These are phyloP conservation scores for Oceanodroma tethys DNA, from an alignment of 2,113 vertebrate genomes.

Conservation along the genomic window DNA sequence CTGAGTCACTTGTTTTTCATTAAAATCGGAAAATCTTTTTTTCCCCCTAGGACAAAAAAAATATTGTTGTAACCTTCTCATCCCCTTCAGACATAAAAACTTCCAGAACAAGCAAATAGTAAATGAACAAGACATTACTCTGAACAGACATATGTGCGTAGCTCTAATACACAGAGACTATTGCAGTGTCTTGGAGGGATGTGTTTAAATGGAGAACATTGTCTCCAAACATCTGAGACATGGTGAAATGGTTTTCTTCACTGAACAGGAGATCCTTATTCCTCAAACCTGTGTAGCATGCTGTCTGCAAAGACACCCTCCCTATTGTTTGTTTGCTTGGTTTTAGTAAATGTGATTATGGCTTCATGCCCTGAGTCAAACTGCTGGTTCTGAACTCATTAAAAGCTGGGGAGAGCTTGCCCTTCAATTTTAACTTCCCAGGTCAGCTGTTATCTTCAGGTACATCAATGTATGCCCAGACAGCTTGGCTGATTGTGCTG, in stretches of 20 bases:
- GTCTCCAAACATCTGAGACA: background rate
- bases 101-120: background rate
- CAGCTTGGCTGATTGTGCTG: background rate
- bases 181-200: background rate
- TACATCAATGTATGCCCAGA: background rate
- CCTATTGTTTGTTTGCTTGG: background rate
- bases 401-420: background rate
- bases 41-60: background rate
- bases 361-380: background rate
- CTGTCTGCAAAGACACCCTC: background rate
- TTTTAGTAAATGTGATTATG: background rate
- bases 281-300: rapidly evolving
- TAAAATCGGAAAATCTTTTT: background rate
- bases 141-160: background rate
- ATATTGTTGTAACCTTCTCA: background rate
- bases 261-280: background rate
- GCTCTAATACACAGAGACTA: background rate
- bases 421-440: background rate
- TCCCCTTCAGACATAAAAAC: background rate
- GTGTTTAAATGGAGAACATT: background rate
- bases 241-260: background rate
- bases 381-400: background rate
- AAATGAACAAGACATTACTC: background rate
- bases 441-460: background rate
- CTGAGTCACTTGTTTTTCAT: conserved; percentile 51